These are phyloP conservation scores for Euproctis similis DNA, from an alignment of 2,888 invertebrate species.

Conservation along the genomic window DNA sequence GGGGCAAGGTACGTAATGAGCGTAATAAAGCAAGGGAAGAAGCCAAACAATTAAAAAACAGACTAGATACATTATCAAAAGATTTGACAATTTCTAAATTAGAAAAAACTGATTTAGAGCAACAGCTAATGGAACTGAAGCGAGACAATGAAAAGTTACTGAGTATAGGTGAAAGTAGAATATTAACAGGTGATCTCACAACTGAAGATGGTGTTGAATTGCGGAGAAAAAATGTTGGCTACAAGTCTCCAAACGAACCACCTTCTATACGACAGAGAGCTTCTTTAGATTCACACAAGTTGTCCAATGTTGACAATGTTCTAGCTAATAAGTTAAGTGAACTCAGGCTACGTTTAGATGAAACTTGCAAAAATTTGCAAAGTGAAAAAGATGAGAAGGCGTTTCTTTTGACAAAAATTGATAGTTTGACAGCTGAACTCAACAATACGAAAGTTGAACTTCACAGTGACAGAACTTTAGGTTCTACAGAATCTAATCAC, in stretches of 20 bases:
- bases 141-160: constrained; percentile 88
- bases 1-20: constrained; percentile 95
- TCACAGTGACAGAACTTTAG: constrained; percentile 57
- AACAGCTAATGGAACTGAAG: constrained; percentile 84
- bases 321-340: constrained; percentile 60
- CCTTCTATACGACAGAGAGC: constrained; percentile 49
- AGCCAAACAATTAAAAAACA: constrained; percentile 85
- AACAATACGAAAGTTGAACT: constrained; percentile 57
- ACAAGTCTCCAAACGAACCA: constrained; percentile 47
- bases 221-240: constrained; percentile 47
- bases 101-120: constrained; percentile 85
- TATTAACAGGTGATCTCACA: constrained; percentile 52
- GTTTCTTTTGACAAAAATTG: constrained; percentile 55
- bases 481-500: constrained; percentile 65
- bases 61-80: constrained; percentile 86
- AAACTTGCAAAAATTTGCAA: constrained; percentile 55
- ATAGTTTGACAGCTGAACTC: constrained; percentile 52
- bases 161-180: constrained; percentile 61
- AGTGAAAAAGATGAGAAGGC: constrained; percentile 63
- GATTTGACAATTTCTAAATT: constrained; percentile 84
- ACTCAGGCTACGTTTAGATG: constrained; percentile 52
- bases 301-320: constrained; percentile 61
- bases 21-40: constrained; percentile 95
- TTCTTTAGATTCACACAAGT: constrained; percentile 64
- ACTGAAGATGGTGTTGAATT: constrained; percentile 61